Conservation (phyloP, 2,797 vertebrate genomes). For the Steatocranus sp. region DNA sequence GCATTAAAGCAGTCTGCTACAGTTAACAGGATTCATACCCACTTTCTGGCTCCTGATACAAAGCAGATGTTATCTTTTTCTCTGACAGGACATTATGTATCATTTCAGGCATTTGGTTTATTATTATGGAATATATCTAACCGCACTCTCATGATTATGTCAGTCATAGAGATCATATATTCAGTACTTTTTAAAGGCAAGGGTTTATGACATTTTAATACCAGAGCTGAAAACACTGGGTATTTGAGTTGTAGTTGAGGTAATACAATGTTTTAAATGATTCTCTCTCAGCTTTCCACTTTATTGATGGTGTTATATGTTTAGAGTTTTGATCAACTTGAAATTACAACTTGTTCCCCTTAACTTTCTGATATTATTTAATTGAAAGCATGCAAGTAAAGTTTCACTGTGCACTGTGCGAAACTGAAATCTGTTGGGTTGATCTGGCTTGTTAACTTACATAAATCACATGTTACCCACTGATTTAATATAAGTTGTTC, state of each 20-base stretch:
- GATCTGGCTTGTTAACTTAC: not conserved
- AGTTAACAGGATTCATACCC: slow-evolving; percentile 22
- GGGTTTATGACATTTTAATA: not conserved
- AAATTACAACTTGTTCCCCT: not conserved
- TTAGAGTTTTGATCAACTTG: not conserved
- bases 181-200: not conserved
- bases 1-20: not conserved
- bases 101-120: slow-evolving; percentile 1
- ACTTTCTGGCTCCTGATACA: slow-evolving; percentile 29
- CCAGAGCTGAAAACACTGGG: not conserved
- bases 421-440: not conserved
- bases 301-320: not conserved
- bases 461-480: not conserved
- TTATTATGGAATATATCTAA: slow-evolving; percentile 9
- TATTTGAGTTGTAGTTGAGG: not conserved
- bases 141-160: not conserved
- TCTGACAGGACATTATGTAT: slow-evolving; percentile 17
- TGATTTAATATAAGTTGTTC: not conserved
- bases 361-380: not conserved
- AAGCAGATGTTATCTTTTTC: slow-evolving; percentile 49
- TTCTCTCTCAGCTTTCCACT: not conserved
- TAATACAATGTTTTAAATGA: not conserved
- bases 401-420: not conserved
- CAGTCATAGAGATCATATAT: not conserved
- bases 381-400: not conserved